Evolutionary conservation across 2,888 invertebrate genomes (phyloP), one percentile per base, ranked within the genome.

Genomic region (Dione vanillae): DNA sequence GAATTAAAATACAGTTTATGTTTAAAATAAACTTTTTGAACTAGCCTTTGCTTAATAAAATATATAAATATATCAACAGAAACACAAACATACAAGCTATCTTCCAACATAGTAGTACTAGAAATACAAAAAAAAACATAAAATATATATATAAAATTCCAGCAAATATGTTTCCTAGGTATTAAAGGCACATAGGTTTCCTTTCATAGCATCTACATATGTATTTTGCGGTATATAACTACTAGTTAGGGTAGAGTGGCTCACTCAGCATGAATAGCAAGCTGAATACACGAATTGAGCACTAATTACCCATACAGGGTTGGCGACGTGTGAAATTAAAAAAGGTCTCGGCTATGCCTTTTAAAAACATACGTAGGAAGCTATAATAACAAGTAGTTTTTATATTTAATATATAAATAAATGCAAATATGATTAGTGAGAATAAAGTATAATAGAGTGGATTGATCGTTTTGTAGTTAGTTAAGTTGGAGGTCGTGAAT

Each of bases 281-380:
- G 85, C 74, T 90, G 91, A 91, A 91, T 90, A 90, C 88, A 85
- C 78, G 88, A 86, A 91, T 91, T 89, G 90, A 89, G 86, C 89
- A 86, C 91, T 92, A 92, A 92, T 92, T 92, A 91, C 88, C 91
- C 90, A 92, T 89, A 90, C 87, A 82, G 74, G 80, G 75, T 82
- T 83, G 82, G 76, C 87, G 89, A 86, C 81, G 91, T 89, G 91
- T 90, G 86, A 91, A 92, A 91, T 92, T 90, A 91, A 91, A 92
- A 87, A 89, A 89, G 84, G 79, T 81, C 81, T 79, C 76, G 77
- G 64, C 75, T 76, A 72, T 74, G 71, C 70, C 72, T 74, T 74
- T 72, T 67, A 74, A 74, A 70, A 65, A 70, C 64, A 68, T 45
- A 67, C 70, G 58, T 67, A 67, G 66, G 70, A 49, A 71, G 65